Evolutionary conservation across 2,888 invertebrate species (phyloP).

Genomic region (Amiota mariae): DNA sequence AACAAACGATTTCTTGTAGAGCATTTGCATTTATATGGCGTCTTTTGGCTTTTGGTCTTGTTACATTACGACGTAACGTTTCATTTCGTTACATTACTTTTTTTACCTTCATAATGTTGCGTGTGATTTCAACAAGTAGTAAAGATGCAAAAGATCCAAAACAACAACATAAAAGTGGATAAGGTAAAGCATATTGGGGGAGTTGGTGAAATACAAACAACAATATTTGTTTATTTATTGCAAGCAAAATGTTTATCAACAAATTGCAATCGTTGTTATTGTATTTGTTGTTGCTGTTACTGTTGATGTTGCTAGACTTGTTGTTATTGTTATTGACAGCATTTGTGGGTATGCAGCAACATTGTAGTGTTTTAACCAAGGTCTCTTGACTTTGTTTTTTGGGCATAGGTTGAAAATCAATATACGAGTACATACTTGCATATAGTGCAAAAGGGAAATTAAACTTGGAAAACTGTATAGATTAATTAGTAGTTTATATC

Average conservation of each 20-base stretch:
- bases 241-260: slow-evolving; percentile 71
- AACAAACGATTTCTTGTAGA: slow-evolving; percentile 52
- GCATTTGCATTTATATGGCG: slow-evolving; percentile 67
- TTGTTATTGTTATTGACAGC: slow-evolving; percentile 14
- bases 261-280: slow-evolving; percentile 69
- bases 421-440: no score
- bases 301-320: slow-evolving; percentile 45
- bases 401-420: no score
- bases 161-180: no score
- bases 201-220: slow-evolving; percentile 2
- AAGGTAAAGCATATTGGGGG: not conserved
- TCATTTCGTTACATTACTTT: not conserved
- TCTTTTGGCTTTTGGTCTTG: slow-evolving; percentile 35
- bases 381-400: no score
- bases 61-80: slow-evolving; percentile 19
- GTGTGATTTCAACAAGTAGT: no score
- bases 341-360: no score
- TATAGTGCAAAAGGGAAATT: no score
- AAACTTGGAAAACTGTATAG: no score
- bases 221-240: slow-evolving; percentile 68
- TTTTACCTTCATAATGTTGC: not conserved
- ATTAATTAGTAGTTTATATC: no score
- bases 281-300: slow-evolving; percentile 42
- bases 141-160: no score
- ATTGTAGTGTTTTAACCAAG: no score